A percentile compares a stretch with the other conserved stretches of the same genome.
Evolutionary conservation across 2,113 vertebrate species (phyloP).

Genomic region (Perognathus longimembris): DNA sequence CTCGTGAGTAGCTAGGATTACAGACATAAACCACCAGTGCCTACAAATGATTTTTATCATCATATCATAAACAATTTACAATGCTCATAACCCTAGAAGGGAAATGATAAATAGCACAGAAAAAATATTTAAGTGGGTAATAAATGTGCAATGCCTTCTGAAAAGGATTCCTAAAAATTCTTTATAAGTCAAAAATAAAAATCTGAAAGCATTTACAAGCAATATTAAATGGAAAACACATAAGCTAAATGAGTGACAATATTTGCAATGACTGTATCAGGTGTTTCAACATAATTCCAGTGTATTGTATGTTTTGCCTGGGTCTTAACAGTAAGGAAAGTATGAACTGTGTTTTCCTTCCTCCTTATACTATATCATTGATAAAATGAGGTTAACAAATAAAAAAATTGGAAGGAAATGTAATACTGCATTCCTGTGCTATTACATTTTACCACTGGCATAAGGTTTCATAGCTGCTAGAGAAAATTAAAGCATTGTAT

Average conservation of each 20-base stretch:
- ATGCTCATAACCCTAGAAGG: not conserved
- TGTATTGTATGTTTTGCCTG: slow-evolving; percentile 33
- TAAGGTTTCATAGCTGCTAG: slow-evolving; percentile 16
- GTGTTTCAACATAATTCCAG: slow-evolving; percentile 26
- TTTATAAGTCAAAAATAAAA: slow-evolving; percentile 1
- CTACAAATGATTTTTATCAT: not conserved
- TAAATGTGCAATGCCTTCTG: not conserved
- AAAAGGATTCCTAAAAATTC: slow-evolving; percentile 33
- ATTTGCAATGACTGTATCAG: slow-evolving; percentile 34
- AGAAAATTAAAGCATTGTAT: no score
- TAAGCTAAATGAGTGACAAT: slow-evolving; percentile 46
- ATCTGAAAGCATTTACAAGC: slow-evolving; percentile 24
- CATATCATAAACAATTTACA: slow-evolving; percentile 30
- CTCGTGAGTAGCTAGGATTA: no score
- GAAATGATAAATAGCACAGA: slow-evolving; percentile 17
- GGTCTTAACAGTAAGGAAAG: not conserved
- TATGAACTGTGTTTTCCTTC: not conserved
- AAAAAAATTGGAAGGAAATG: slow-evolving; percentile 5
- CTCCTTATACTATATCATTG: not conserved
- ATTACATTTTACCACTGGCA: not conserved
- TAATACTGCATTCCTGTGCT: not conserved
- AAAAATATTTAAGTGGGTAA: slow-evolving; percentile 43
- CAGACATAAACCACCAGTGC: not conserved
- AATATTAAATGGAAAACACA: slow-evolving; percentile 41
- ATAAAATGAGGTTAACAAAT: not conserved